Evolutionary conservation across 1,140 invertebrate genomes (phyloP), one percentile per base, ranked within the genome.

Genomic region (Coenobita brevimanus): DNA sequence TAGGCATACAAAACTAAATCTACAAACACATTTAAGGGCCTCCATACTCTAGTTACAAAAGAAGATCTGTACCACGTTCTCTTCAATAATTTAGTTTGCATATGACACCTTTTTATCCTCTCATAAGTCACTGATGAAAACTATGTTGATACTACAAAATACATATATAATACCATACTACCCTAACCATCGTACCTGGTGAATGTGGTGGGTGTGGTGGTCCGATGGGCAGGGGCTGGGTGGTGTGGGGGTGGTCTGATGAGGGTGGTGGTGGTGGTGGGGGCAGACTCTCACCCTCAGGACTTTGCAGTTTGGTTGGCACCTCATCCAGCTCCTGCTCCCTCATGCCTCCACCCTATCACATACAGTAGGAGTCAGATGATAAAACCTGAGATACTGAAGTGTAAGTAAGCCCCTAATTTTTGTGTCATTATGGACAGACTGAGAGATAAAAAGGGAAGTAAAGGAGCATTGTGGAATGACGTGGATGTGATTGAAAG

Each of bases 271-370:
- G 76, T 30, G 79, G 81, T 36, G 69, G 75, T 15, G 85, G 85
- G 24, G 62, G 67, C 3, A 50, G 64, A 71, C 73, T 30, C 8
- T 76, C 76, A 30, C 64, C 85, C 33, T 87, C 62, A 57, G 85
- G 85, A 57, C 85, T 87, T 27, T 80, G 85, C 41, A 87, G 76
- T 41, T 87, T 87, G 50, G 64, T 87, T 46, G 85, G 85, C n/a
- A 87, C 85, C 62, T 87, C 85, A 43, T 87, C 85, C 30, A 87
- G 43, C 43, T 78, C 85, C 38, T 50, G 38, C 36, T 83, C 81
- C n/a, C 81, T 71, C 3, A 43, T 21, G 2, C 41, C 81, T 8
- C 81, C 67, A 62, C 71, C 33, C 3, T 60, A 24, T 24, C 60
- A 21, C 36, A 3, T 36, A 21, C 21, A 43, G 46, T 43, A 36